phyloP scores from a whole-genome alignment of 2,888 invertebrate genomes.

The Drosophila austrosaltans region DNA sequence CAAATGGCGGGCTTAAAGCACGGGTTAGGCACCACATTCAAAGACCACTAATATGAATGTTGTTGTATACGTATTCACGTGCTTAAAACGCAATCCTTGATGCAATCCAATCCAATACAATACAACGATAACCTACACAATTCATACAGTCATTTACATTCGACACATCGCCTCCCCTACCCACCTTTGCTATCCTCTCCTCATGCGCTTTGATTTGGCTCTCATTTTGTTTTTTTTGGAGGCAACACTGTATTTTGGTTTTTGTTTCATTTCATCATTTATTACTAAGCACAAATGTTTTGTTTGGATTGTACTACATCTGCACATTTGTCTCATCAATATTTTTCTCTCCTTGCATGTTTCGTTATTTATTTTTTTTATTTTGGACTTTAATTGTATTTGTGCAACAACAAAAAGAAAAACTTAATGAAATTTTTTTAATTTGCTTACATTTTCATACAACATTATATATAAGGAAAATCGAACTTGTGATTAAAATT shows the following conservation, averaged over 20 bases:
- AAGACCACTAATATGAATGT: slow-evolving; percentile 14
- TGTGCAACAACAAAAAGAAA: slow-evolving; percentile 12
- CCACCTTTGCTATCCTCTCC: background rate
- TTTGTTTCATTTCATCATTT: slow-evolving; percentile 38
- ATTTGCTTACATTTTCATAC: slow-evolving; percentile 66
- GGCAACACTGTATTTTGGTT: slow-evolving; percentile 12
- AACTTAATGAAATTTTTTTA: slow-evolving; percentile 18
- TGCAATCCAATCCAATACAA: slow-evolving; percentile 24
- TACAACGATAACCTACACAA: background rate
- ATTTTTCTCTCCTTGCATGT: slow-evolving; percentile 43
- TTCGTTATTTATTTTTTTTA: slow-evolving; percentile 57
- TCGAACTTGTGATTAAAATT: background rate
- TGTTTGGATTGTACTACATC: background rate
- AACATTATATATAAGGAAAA: background rate
- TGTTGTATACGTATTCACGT: slow-evolving; percentile 58
- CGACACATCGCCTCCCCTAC: background rate
- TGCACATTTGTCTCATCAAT: slow-evolving; percentile 22
- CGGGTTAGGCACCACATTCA: slow-evolving; percentile 78
- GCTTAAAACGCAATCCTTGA: slow-evolving; percentile 48
- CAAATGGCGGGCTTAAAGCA: slow-evolving; percentile 80
- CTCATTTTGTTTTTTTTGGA: slow-evolving; percentile 15
- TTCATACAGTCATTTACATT: slow-evolving; percentile 4
- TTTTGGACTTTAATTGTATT: slow-evolving; percentile 12
- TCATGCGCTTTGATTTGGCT: slow-evolving; percentile 30
- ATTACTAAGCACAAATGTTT: slow-evolving; percentile 14